Base-by-base conservation (phyloP, 1,140 invertebrate species). In the Phortica variegata region DNA sequence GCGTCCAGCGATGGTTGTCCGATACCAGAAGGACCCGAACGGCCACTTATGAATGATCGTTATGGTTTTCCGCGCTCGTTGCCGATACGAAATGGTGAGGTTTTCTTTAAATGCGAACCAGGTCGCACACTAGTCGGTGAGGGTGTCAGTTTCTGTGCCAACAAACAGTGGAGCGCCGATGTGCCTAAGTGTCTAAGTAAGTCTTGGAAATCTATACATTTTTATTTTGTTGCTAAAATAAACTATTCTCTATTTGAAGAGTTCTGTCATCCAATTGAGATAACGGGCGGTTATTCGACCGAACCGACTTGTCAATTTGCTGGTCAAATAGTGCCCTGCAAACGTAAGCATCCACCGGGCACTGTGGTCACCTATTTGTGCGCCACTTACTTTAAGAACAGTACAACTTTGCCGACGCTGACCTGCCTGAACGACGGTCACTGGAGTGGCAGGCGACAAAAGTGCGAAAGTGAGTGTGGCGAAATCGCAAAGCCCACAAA, bases 161-260 rank as follows among this genome's bases (percentile, higher is more conserved):
- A 58, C 6, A 17, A 41, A 1, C 34, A 49, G 17, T 68, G 63
- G 63, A 55, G 60, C 18, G 32, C 45, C 9, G 32, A 44, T 6
- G 49, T 48, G 18, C 63, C 63, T 3, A 68, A 48, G 13, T 68
- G 63, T 36, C 54, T 63, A 44, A 68, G 63, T 68, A 38, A 69
- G 63, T 68, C 43, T 12, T 16, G 7, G 4, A 40, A 2, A n/a
- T 7, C 7, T 6, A 13, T 2, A 4, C n/a, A n/a, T 12, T 9
- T 34, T 8, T 34, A 15, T 34, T 9, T 34, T 34, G n/a, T 34
- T 8, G n/a, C 6, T n/a, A 29, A 17, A 3, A n/a, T 9, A 16
- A 21, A 20, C 4, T 3, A 39, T 42, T 9, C 2, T 16, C 31
- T 1, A 0, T 12, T 19, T 43, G 1, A 16, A 68, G 63, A 60